Percentiles rank a stretch among this genome's conserved stretches.
Evolutionary conservation across 2,797 vertebrate species (phyloP).

Genomic region (Phalloptychus januarius): DNA sequence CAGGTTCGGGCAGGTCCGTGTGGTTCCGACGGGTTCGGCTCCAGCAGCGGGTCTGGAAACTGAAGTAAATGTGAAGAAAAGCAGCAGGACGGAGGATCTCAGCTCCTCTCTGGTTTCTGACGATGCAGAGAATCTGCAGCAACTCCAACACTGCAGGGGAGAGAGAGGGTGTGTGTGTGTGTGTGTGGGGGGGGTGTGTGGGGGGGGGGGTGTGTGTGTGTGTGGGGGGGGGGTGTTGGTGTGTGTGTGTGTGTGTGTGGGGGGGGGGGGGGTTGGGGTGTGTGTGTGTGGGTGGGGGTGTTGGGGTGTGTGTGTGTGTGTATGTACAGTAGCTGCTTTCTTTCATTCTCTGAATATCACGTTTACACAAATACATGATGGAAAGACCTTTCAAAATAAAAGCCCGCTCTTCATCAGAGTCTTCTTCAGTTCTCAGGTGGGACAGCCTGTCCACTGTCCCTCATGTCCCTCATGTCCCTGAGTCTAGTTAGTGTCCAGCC

Average conservation of each 20-base stretch:
- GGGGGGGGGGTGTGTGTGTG: conserved; percentile 10
- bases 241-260: too few species aligned
- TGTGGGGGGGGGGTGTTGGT: not conserved
- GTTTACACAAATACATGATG: not conserved
- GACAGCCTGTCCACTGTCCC: not conserved
- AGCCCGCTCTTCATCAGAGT: conserved; percentile 1
- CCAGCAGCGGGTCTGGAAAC: too few species aligned
- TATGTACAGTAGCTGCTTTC: conserved; percentile 12
- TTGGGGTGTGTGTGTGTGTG: not conserved
- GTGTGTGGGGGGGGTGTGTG: conserved; percentile 19
- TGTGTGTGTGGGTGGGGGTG: too few species aligned
- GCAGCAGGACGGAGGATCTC: not conserved
- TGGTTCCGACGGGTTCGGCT: too few species aligned
- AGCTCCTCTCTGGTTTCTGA: not conserved
- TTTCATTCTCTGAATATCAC: conserved; percentile 33
- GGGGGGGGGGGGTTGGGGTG: conserved; percentile 19
- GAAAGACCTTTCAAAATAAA: conserved; percentile 52
- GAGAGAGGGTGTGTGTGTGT: not conserved
- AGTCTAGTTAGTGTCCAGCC: too few species aligned
- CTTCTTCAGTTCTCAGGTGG: not conserved
- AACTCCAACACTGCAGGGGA: conserved; percentile 48
- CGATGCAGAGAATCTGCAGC: conserved; percentile 53
- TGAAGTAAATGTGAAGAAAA: not conserved
- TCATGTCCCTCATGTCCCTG: not conserved
- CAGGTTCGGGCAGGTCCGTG: too few species aligned